Base-by-base conservation (phyloP, 1,140 invertebrate species). In the Drosophila jambulina region DNA sequence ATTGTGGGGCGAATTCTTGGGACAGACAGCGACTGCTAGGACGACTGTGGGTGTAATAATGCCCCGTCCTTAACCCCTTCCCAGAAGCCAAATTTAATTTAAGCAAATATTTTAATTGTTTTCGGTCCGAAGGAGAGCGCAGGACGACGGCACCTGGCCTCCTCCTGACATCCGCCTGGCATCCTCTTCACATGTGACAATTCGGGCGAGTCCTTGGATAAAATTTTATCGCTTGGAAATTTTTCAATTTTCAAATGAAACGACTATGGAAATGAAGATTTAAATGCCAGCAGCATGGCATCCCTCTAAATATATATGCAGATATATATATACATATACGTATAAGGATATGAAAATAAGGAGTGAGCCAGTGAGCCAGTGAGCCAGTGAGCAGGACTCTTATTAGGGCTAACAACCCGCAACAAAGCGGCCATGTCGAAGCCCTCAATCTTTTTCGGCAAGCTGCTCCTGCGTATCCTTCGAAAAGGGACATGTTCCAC, bases 331-430 rank as follows among this genome's bases (percentile, higher is more conserved):
- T 19, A 25, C 6, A 32, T n/a, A 19, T 15, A 34, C 5, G 15
- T 23, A 12, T 8, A 27, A 10, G 17, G 9, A 25, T 13, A 25
- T 21, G 23, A 32, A 32, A 42, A 40, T 5, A 23, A 23, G 72
- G 38, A 53, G 45, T 59, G 60, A 69, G 32, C 12, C 72, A 48
- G 45, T 56, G 60, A 64, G 32, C 12, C n/a, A 53, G 45, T 59
- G 60, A 69, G 32, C 12, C 72, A 48, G 45, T 56, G 60, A 64
- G 32, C 12, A 78, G 81, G 81, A 64, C 75, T 74, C 85, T 90
- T 88, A 88, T 90, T 88, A 88, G 70, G 85, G 64, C 56, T 90
- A 90, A 88, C 85, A 90, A 85, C 81, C 85, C 85, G 84, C 84
- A 87, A 88, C 84, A 83, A 82, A 83, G 74, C 67, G 43, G 69